Percentiles rank a stretch among this genome's conserved stretches.
These are phyloP conservation scores for Cyclina sinensis DNA, from an alignment of 1,140 invertebrate species.

Conservation along the genomic window DNA sequence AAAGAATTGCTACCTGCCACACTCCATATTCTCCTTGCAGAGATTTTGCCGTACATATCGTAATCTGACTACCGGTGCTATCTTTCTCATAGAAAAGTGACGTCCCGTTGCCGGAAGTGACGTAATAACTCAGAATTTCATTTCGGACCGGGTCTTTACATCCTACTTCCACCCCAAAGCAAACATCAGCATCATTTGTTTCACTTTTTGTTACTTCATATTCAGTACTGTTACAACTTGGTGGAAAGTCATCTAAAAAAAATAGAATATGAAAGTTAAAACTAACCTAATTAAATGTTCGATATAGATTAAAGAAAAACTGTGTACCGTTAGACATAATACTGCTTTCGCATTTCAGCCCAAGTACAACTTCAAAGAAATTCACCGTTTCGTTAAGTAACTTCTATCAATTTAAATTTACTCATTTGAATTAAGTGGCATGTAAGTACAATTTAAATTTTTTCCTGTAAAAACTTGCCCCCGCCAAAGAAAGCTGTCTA, in stretches of 20 bases:
- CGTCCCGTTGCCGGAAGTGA: constrained; percentile 22
- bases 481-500: too few species aligned
- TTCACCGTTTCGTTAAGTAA: too few species aligned
- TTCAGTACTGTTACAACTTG: background rate
- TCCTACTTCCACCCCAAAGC: background rate
- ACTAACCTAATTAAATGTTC: too few species aligned
- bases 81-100: background rate
- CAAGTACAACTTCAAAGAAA: too few species aligned
- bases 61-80: background rate
- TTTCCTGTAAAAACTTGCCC: too few species aligned
- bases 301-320: too few species aligned
- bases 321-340: too few species aligned
- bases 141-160: constrained; percentile 2
- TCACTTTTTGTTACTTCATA: constrained; percentile 8
- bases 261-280: too few species aligned
- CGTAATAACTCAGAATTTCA: background rate
- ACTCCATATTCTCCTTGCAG: constrained; percentile 26
- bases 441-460: too few species aligned
- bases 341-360: too few species aligned
- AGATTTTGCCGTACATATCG: constrained; percentile 11
- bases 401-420: too few species aligned
- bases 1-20: constrained; percentile 27
- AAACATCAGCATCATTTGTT: background rate
- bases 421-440: too few species aligned
- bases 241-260: constrained; percentile 46